Conservation (phyloP, 1,140 invertebrate genomes). For the Drosophila nigromelanica region DNA sequence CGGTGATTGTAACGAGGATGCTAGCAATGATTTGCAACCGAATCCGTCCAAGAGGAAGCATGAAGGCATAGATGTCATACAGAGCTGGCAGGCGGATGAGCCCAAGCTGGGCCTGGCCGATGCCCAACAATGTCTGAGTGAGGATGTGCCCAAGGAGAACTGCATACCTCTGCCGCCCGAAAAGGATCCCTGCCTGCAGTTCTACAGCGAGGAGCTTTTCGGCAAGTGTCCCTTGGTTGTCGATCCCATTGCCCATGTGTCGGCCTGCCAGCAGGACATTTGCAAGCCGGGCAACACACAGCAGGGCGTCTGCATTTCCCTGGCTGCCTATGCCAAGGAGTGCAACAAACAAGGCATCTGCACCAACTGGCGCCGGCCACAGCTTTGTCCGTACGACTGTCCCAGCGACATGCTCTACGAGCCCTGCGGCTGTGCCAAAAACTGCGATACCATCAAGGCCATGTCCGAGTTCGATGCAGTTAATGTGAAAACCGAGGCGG, state of each 20-base stretch:
- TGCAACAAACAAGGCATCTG: conserved; percentile 89
- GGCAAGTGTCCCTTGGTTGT: conserved; percentile 90
- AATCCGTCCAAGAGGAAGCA: conserved; percentile 83
- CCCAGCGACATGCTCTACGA: conserved; percentile 87
- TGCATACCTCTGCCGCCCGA: conserved; percentile 86
- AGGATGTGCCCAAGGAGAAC: conserved; percentile 81
- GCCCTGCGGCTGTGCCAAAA: conserved; percentile 89
- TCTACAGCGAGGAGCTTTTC: conserved; percentile 87
- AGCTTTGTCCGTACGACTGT: conserved; percentile 87
- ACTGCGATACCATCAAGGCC: conserved; percentile 86
- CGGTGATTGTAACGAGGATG: conserved; percentile 90
- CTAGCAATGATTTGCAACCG: conserved; percentile 86
- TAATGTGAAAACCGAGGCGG: conserved; percentile 72
- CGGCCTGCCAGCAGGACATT: conserved; percentile 88
- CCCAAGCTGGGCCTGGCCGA: conserved; percentile 76
- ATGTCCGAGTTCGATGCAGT: conserved; percentile 82
- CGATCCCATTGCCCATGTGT: conserved; percentile 88
- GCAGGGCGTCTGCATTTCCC: conserved; percentile 86
- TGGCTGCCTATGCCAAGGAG: conserved; percentile 90
- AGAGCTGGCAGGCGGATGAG: conserved; percentile 86
- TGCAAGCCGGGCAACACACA: conserved; percentile 85
- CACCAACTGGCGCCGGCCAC: conserved; percentile 87
- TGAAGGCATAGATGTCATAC: conserved; percentile 85
- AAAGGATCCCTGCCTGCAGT: conserved; percentile 87
- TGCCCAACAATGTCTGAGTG: conserved; percentile 70